Evolutionary conservation across 1,140 invertebrate genomes (phyloP).

Genomic region (Psilanteris sp.): DNA sequence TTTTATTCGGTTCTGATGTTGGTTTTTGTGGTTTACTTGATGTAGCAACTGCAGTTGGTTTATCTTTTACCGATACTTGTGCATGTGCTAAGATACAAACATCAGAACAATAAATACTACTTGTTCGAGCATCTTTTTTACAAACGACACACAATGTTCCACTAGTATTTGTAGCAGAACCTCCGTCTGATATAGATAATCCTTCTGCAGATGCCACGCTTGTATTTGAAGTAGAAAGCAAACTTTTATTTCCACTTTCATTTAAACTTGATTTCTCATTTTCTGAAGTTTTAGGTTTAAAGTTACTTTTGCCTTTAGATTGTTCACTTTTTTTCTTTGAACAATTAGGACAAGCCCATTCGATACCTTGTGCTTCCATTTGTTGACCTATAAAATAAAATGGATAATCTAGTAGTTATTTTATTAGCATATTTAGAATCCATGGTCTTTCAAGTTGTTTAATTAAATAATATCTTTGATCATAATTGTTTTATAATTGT

Average conservation of each 20-base stretch:
- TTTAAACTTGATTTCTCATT: constrained; percentile 33
- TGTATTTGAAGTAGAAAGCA: neutral
- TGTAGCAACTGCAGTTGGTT: constrained; percentile 45
- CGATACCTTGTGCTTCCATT: constrained; percentile 93
- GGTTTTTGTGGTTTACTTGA: constrained; percentile 72
- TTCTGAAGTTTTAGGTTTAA: constrained; percentile 26
- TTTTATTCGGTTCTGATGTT: constrained; percentile 13
- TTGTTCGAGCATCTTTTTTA: constrained; percentile 84
- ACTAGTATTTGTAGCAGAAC: constrained; percentile 2
- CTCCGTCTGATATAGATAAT: constrained; percentile 6
- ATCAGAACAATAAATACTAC: constrained; percentile 93
- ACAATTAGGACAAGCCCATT: constrained; percentile 95
- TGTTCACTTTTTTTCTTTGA: constrained; percentile 82
- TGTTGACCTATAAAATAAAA: constrained; percentile 82
- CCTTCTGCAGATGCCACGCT: neutral
- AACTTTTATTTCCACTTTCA: constrained; percentile 12
- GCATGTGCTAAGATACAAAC: constrained; percentile 92
- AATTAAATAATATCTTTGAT: no score
- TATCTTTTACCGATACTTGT: constrained; percentile 83
- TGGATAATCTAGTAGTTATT: no score
- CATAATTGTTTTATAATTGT: no score
- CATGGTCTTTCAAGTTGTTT: no score
- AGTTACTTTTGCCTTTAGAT: constrained; percentile 54
- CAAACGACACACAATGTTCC: constrained; percentile 85
- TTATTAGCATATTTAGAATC: no score